Evolutionary conservation across 2,888 invertebrate genomes (phyloP).

Genomic region (Hetaerina titia): DNA sequence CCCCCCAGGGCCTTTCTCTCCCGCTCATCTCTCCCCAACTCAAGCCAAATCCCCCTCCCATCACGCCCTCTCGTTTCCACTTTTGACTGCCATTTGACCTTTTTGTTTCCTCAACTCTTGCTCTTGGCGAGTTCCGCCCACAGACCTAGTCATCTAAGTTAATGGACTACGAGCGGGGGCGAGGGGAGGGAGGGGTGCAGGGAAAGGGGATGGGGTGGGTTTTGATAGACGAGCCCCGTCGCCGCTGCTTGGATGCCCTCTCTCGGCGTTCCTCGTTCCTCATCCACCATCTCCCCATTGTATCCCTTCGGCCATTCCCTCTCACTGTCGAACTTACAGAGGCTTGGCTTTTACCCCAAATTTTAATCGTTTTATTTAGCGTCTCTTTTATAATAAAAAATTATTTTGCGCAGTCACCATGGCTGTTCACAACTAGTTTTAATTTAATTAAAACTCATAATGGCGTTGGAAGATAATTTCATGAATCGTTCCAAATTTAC

Average conservation of each 20-base stretch:
- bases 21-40: neutral
- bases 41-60: neutral
- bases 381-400: no score
- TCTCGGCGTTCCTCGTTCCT: neutral
- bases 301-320: neutral
- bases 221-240: neutral
- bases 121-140: conserved; percentile 42
- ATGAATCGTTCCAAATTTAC: no score
- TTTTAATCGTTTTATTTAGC: no score
- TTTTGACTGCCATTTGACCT: conserved; percentile 31
- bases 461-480: no score
- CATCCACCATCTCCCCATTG: neutral
- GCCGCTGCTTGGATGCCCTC: neutral
- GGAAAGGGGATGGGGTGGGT: neutral
- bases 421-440: no score
- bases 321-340: neutral
- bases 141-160: conserved; percentile 47
- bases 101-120: conserved; percentile 42
- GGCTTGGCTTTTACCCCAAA: no score
- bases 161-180: neutral
- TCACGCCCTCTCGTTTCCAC: neutral
- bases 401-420: no score
- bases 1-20: neutral
- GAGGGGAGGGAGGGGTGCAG: neutral
- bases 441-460: no score